Base-by-base conservation (phyloP, 2,888 invertebrate genomes). In the Drosophila cyrtoloma region DNA sequence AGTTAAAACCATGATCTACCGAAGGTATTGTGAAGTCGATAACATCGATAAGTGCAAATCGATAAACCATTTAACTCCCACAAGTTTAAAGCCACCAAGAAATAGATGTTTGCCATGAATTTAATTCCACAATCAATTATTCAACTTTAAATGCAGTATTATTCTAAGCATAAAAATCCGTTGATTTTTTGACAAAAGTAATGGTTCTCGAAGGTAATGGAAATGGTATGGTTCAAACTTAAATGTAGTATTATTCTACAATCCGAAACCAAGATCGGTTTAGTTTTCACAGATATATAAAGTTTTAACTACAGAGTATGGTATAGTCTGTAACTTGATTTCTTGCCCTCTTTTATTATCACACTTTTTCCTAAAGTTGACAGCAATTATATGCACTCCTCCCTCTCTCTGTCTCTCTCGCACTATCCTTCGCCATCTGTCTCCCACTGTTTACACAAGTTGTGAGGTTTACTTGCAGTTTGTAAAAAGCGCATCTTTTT, bases 401-500 rank as follows among this genome's bases (percentile, higher is more conserved):
- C 6, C 42, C 16, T 14, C 2, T n/a, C 6, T 55, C 37, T 56
- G 39, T 52, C 42, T 55, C 26, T 37, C 33, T 22, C 7, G 28
- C 12, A 19, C 14, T 19, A 7, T 47, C 42, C 26, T 26, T 16
- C 26, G 22, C 47, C 47, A 26, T 39, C 14, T 4, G n/a, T 42
- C 35, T 16, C 28, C 33, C 33, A 47, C 30, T 80, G 67, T 81
- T 83, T 83, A 65, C 81, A 70, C 77, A 83, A 83, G 53, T 71
- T 81, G 81, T 9, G 47, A 35, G 33, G 35, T 33, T 55, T 22
- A 61, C 75, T 82, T 75, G 66, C 73, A 71, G 75, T 79, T 81
- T 77, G 75, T 72, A 47, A 79, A 77, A 64, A 52, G 67, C 70
- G 60, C 79, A 78, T 68, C 57, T 63, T 32, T 51, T 51, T 51